Evolutionary conservation across 2,888 invertebrate genomes (phyloP).

Genomic region (Gisinianus flammeolus): DNA sequence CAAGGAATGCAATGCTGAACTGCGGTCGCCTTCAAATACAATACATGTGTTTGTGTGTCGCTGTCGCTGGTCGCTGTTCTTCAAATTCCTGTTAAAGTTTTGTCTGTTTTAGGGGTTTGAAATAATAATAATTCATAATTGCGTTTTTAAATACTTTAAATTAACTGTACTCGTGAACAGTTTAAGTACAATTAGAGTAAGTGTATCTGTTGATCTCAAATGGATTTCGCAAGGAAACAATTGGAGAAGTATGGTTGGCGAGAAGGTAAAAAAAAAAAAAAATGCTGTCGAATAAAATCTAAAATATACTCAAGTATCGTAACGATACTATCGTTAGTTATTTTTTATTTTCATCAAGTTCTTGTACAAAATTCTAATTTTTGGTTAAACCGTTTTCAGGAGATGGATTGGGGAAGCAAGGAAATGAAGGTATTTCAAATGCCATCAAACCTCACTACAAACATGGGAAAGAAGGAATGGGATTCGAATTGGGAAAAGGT

Average conservation of each 20-base stretch:
- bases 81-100: no score
- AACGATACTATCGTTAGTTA: background rate
- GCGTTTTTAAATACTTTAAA: no score
- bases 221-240: constrained; percentile 76
- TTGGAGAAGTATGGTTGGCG: constrained; percentile 79
- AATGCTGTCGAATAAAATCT: background rate
- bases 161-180: no score
- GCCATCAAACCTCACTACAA: constrained; percentile 81
- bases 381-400: constrained; percentile 65
- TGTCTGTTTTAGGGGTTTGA: no score
- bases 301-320: background rate
- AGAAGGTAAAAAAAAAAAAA: constrained; percentile 65
- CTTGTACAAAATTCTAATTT: background rate
- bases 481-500: constrained; percentile 72
- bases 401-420: constrained; percentile 81
- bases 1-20: no score
- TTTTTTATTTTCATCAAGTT: background rate
- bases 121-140: no score
- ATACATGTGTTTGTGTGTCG: no score
- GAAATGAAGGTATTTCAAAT: constrained; percentile 73
- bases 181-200: no score
- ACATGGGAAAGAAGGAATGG: constrained; percentile 78
- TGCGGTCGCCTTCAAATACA: no score
- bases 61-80: no score
- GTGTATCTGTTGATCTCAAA: constrained; percentile 60